Conservation (phyloP, 53 echinoderm and acorn worm species). For the Crossaster papposus region DNA sequence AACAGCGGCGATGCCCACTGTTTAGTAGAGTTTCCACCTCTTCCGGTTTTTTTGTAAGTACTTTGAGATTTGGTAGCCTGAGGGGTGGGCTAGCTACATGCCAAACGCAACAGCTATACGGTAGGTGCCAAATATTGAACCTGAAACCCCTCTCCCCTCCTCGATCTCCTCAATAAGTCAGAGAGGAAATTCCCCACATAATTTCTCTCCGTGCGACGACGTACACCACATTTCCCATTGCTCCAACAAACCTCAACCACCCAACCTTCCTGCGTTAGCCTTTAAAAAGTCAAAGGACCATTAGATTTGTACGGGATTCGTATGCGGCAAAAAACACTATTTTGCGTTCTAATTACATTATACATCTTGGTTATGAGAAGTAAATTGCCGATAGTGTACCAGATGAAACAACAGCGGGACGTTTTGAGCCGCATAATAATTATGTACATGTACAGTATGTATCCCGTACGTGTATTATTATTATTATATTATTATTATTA, state of each 20-base stretch:
- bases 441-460: too few species aligned
- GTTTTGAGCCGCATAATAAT: too few species aligned
- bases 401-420: too few species aligned
- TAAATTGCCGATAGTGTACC: too few species aligned
- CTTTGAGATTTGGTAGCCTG: background rate
- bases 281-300: too few species aligned
- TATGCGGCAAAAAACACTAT: too few species aligned
- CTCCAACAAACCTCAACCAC: background rate
- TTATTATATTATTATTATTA: too few species aligned
- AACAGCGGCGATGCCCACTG: background rate
- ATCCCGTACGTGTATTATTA: too few species aligned
- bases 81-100: background rate
- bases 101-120: background rate
- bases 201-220: constrained; percentile 7
- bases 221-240: constrained; percentile 34
- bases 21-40: background rate
- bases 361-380: too few species aligned
- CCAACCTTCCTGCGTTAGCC: constrained; percentile 24
- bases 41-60: background rate
- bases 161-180: background rate
- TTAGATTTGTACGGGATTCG: too few species aligned
- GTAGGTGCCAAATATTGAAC: constrained; percentile 11
- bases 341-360: too few species aligned
- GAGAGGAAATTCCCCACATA: constrained; percentile 37
- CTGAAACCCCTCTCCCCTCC: background rate